Percentiles rank a stretch among this genome's conserved stretches.
phyloP scores from a whole-genome alignment of 37 sponge, comb jelly and placozoan species.

The Theonella swinhoei region DNA sequence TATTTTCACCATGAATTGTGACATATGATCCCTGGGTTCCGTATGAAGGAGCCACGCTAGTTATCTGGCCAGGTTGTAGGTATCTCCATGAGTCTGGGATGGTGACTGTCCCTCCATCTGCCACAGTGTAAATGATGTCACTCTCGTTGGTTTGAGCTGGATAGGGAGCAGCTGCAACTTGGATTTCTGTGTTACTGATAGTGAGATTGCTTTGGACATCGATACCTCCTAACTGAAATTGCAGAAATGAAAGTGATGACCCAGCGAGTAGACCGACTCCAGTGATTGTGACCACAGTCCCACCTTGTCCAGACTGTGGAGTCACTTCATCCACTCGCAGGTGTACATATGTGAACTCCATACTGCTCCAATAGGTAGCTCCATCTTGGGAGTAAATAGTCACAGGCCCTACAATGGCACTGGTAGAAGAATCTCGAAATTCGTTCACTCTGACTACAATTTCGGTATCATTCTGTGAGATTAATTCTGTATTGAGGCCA shows the following conservation, averaged over 20 bases:
- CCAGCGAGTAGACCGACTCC: slow-evolving; percentile 57
- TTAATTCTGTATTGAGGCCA: slow-evolving; percentile 24
- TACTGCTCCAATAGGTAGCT: slow-evolving; percentile 6
- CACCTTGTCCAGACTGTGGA: slow-evolving; percentile 65
- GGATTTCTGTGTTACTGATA: not conserved
- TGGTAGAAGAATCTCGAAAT: slow-evolving; percentile 6
- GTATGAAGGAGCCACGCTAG: slow-evolving; percentile 32
- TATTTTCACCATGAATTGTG: slow-evolving; percentile 51
- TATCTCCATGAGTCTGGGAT: slow-evolving; percentile 58
- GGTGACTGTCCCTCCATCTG: slow-evolving; percentile 30
- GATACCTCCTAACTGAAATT: slow-evolving; percentile 30
- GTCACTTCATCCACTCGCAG: slow-evolving; percentile 32
- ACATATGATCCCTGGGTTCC: slow-evolving; percentile 69
- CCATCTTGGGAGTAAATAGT: slow-evolving; percentile 13
- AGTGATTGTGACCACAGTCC: slow-evolving; percentile 58
- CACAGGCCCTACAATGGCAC: slow-evolving; percentile 37
- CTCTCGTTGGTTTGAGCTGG: not conserved
- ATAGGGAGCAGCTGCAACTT: slow-evolving; percentile 10
- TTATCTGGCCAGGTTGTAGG: slow-evolving; percentile 34
- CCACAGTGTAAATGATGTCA: slow-evolving; percentile 29
- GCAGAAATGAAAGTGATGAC: slow-evolving; percentile 20
- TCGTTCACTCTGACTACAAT: slow-evolving; percentile 23
- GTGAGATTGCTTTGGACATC: slow-evolving; percentile 5
- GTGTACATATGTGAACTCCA: slow-evolving; percentile 52
- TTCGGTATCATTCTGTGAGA: slow-evolving; percentile 31